Base-by-base conservation (phyloP, 2,113 vertebrate genomes). In the Macrotis lagotis region DNA sequence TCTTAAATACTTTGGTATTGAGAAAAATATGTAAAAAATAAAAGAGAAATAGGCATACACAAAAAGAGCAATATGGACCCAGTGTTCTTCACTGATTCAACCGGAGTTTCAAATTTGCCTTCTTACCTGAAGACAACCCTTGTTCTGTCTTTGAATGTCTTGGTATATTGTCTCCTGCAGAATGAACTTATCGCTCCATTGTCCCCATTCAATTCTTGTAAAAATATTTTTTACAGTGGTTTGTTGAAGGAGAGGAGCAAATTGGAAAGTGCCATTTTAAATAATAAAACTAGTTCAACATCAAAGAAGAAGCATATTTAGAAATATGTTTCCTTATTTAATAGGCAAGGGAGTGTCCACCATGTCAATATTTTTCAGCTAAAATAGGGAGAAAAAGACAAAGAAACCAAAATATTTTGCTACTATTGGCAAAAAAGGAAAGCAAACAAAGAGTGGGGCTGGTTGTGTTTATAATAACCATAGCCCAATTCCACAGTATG, bases 381-480 rank as follows among this genome's bases (percentile, higher is more conserved):
- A 55, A 93, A 88, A 52, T 24, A 89, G 89, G 91, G 88, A 8
- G n/a, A 94, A 94, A 96, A 52, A 4, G 44, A 50, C 37, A 31
- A 55, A 48, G 28, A 31, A 51, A 92, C 74, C 24, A 55, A 92
- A 93, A 24, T 88, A 51, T 66, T 49, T 93, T 91, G 25, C 52
- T 94, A 47, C 5, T 12, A 26, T 26, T 92, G 88, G 49, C 48
- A 25, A 93, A 88, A 74, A 47, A 83, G n/a, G 53, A 93, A 94
- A 91, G 88, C 49, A 96, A 96, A 95, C 51, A 93, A 28, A 95
- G 88, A 89, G 93, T 95, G 66, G 49, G 91, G 94, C 91, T 94
- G 4, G 47, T 0, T 88, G 24, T 66, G 50, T 94, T 74, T 16
- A 47, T 50, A 47, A 90, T 53, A 94, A 94, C 19, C 91, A 91